Base-by-base conservation (phyloP, 2,888 invertebrate genomes). In the Bhutanitis thaidina region DNA sequence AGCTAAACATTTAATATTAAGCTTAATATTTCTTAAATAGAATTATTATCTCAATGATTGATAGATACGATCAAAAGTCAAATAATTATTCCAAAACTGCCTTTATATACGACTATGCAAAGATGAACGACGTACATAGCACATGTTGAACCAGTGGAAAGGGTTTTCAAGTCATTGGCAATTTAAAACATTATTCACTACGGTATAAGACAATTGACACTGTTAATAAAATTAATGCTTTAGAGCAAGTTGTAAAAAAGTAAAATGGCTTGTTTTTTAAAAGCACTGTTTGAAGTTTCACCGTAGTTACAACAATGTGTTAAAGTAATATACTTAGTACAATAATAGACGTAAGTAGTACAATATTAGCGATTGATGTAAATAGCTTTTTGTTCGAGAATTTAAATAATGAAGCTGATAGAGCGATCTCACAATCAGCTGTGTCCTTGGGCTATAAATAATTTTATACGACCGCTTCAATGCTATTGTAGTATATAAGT, bases 141-240 rank as follows among this genome's bases (percentile, higher is more conserved):
- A 20, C 20, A 20, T 3, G 20, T 20, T 2, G 5, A 27, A 7
- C n/a, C n/a, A 27, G 1, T 4, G 27, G 27, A 27, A 27, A 27
- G 8, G 7, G 8, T 27, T 20, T 27, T 30, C 45, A 52, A 72
- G 77, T 80, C 76, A 79, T 80, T 80, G 78, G 77, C 77, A 78
- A 78, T 72, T 67, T 51, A 65, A 46, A 67, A 66, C 66, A 67
- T 27, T 48, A 27, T 52, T 49, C 53, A 49, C 30, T 53, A 37
- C 47, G 13, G 12, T 41, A 49, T 39, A 13, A 43, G 25, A 9
- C 5, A 5, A 49, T 14, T 43, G 36, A 45, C 46, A 46, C 8
- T 14, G 12, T 12, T 36, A 40, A 34, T 35, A 37, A 48, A 39
- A 50, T 35, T 52, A 52, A 54, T 56, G 52, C 58, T 49, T 47